Evolutionary conservation across 2,888 invertebrate genomes (phyloP).

Genomic region (Eumacrocentrus americanus): DNA sequence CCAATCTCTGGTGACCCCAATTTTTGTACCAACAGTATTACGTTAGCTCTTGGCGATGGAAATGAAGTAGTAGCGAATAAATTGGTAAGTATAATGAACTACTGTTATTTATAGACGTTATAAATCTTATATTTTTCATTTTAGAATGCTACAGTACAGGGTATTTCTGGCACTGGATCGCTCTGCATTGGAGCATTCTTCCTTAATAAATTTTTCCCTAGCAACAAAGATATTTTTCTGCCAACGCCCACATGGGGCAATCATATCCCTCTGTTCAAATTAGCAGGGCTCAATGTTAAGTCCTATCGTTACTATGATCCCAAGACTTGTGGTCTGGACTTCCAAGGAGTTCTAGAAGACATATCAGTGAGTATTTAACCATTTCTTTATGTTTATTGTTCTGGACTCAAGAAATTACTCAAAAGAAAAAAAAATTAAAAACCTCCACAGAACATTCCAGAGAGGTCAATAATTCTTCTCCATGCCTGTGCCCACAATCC

Average conservation of each 20-base stretch:
- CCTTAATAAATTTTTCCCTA: constrained; percentile 79
- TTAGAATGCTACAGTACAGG: constrained; percentile 75
- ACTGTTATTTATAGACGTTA: constrained; percentile 19
- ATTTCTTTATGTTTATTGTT: no score
- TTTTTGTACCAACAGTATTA: constrained; percentile 84
- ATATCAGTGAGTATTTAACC: constrained; percentile 71
- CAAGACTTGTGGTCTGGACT: constrained; percentile 92
- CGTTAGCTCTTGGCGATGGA: constrained; percentile 85
- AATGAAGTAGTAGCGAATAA: constrained; percentile 73
- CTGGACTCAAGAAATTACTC: no score
- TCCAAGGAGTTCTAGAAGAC: constrained; percentile 87
- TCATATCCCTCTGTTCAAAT: constrained; percentile 93
- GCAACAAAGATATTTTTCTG: constrained; percentile 82
- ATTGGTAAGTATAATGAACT: constrained; percentile 67
- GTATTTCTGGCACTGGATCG: constrained; percentile 97
- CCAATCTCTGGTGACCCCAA: constrained; percentile 86
- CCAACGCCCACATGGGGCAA: constrained; percentile 98
- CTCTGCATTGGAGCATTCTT: constrained; percentile 92
- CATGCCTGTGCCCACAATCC: constrained; percentile 99
- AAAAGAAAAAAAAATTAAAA: no score
- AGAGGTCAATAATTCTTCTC: constrained; percentile 85
- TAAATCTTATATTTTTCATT: neutral
- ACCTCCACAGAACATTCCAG: constrained; percentile 85
- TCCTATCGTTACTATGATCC: constrained; percentile 94
- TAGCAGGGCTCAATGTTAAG: constrained; percentile 83